These are phyloP conservation scores for Bos javanicus DNA, from an alignment of 2,113 vertebrate species.

Conservation along the genomic window DNA sequence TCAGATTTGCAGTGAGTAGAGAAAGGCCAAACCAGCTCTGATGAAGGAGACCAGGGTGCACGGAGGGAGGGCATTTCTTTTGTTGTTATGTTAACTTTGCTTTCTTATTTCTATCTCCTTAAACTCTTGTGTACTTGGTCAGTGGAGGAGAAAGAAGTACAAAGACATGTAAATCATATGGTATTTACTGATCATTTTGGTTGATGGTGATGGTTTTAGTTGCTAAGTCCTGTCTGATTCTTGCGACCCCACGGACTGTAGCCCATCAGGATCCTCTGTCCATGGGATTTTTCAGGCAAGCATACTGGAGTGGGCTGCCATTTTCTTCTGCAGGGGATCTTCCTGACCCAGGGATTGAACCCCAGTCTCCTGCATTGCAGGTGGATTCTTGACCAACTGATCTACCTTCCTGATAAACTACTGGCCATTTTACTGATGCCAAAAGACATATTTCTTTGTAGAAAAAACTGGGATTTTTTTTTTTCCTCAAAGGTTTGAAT, in stretches of 20 bases:
- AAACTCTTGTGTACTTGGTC: neutral
- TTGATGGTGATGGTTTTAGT: neutral
- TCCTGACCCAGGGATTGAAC: neutral
- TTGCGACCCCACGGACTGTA: fast-evolving
- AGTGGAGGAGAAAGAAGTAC: neutral
- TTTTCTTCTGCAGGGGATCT: neutral
- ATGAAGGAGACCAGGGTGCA: neutral
- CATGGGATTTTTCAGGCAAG: neutral
- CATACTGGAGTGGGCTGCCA: neutral
- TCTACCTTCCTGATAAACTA: neutral
- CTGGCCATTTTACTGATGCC: neutral
- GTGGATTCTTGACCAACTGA: neutral
- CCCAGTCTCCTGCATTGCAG: neutral
- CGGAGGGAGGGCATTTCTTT: neutral
- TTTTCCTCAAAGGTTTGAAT: neutral
- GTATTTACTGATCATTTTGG: neutral
- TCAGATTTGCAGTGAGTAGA: neutral
- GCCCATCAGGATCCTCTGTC: neutral
- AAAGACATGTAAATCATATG: neutral
- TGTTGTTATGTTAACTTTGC: neutral
- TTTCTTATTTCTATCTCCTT: neutral
- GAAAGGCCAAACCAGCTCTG: neutral
- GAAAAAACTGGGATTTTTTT: neutral
- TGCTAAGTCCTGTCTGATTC: neutral
- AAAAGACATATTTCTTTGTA: neutral